Evolutionary conservation across 30 jellyfish, hydroid and myxozoan species (phyloP), one percentile per base, ranked within the genome.

Genomic region (Pseudorhiza aurosa): DNA sequence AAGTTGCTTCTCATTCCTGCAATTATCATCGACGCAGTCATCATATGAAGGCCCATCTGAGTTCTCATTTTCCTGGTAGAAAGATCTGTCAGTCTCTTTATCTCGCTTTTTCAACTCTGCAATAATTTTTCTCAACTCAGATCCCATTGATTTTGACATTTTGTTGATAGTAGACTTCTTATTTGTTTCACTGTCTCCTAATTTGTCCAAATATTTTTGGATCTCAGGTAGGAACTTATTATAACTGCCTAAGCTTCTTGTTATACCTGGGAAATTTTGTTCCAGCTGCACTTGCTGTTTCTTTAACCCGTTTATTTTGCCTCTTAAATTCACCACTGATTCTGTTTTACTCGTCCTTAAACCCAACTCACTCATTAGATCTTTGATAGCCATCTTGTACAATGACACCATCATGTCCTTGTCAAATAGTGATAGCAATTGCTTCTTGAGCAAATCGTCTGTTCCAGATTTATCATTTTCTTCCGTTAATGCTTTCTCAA

Each of bases 351-450:
- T 75, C 58, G 75, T 85, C 39, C 83, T 33, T n/a, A 70, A 76
- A 8, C 93, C 97, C 24, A 93, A 72, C 65, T 93, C 99, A 15
- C 83, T 50, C 94, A 93, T 73, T 18, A 93, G 64, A 50, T 93
- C 96, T 49, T 82, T 75, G 9, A 93, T 84, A 11, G 99, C 99
- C 96, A 93, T 87, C 36, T 87, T 87, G 37, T 93, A 93, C 26
- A 93, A 70, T 8, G 99, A 93, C 14, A 93, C 94, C 96, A 93
- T 75, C 99, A 93, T 93, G 49, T 93, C 99, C 65, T 93, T 93
- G 58, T 93, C 96, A 65, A 93, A 93, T 88, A 87, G 49, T 1
- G 96, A 85, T 60, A 85, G 51, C 58, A 85, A 51, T 47, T 85
- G 94, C 83, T 72, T 87, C 67, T 73, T 75, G 15, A 93, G 22